These are phyloP conservation scores for Taeniopygia guttata DNA, from an alignment of 2,797 vertebrate species.

Conservation along the genomic window DNA sequence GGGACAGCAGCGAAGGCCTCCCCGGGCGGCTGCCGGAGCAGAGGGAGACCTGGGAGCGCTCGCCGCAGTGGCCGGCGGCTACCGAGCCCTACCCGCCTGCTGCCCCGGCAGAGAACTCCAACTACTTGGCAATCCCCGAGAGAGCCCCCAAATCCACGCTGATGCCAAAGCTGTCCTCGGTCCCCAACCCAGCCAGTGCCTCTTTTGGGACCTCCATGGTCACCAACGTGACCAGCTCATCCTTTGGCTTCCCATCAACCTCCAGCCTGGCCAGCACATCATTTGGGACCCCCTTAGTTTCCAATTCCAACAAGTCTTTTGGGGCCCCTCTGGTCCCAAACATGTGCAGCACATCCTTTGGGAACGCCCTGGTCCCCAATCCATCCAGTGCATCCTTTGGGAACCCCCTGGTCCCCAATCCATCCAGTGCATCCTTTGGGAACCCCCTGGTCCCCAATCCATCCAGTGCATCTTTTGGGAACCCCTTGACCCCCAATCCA, in stretches of 20 bases:
- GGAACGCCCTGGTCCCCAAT: rapidly evolving
- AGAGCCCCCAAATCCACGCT: background rate
- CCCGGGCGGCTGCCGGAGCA: background rate
- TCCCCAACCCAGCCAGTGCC: background rate
- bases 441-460: rapidly evolving
- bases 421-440: background rate
- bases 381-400: rapidly evolving
- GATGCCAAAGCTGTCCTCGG: background rate
- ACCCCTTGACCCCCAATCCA: rapidly evolving
- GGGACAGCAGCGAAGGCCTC: slow-evolving; percentile 33
- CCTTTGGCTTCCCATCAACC: background rate
- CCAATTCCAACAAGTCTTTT: background rate
- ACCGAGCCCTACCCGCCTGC: background rate
- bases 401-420: rapidly evolving
- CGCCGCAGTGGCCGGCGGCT: background rate
- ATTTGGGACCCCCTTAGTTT: background rate
- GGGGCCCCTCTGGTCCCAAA: background rate
- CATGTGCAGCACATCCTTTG: rapidly evolving
- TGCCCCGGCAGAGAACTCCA: background rate
- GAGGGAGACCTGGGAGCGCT: background rate
- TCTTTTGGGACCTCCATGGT: background rate
- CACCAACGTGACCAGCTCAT: background rate
- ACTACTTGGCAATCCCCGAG: slow-evolving; percentile 62
- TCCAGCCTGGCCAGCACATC: background rate
- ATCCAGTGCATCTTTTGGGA: rapidly evolving